These are phyloP conservation scores for Novumbra hubbsi DNA, from an alignment of 2,797 vertebrate genomes.

Conservation along the genomic window DNA sequence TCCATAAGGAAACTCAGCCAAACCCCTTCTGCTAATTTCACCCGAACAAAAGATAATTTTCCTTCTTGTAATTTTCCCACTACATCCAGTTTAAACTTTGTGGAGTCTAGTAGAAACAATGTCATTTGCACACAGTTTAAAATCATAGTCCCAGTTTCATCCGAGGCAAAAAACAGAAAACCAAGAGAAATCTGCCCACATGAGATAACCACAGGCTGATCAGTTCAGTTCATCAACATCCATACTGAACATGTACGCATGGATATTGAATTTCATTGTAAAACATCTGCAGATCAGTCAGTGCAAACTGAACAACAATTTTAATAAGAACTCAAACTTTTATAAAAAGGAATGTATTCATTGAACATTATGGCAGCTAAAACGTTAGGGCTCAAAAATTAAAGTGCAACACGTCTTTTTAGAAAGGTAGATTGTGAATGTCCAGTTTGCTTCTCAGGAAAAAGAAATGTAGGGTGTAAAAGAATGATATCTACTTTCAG, in stretches of 20 bases:
- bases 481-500: constrained; percentile 61
- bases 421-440: constrained; percentile 49
- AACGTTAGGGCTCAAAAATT: constrained; percentile 59
- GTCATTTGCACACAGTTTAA: no score
- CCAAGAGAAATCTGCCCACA: no score
- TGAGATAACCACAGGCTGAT: constrained; percentile 13
- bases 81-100: no score
- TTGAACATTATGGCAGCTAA: constrained; percentile 56
- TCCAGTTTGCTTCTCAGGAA: constrained; percentile 69
- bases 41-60: no score
- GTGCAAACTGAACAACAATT: constrained; percentile 43
- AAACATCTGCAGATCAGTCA: constrained; percentile 26
- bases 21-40: no score
- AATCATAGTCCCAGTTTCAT: no score
- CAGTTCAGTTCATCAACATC: constrained; percentile 25
- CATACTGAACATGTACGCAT: constrained; percentile 11
- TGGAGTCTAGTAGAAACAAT: no score
- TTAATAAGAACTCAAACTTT: constrained; percentile 31
- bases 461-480: constrained; percentile 55
- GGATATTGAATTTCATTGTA: constrained; percentile 8
- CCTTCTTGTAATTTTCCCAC: no score
- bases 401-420: constrained; percentile 72
- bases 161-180: no score
- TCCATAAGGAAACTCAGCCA: no score
- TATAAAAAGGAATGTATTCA: constrained; percentile 47